phyloP scores from a whole-genome alignment of 2,888 invertebrate species.

The Stenotaenia linearis region DNA sequence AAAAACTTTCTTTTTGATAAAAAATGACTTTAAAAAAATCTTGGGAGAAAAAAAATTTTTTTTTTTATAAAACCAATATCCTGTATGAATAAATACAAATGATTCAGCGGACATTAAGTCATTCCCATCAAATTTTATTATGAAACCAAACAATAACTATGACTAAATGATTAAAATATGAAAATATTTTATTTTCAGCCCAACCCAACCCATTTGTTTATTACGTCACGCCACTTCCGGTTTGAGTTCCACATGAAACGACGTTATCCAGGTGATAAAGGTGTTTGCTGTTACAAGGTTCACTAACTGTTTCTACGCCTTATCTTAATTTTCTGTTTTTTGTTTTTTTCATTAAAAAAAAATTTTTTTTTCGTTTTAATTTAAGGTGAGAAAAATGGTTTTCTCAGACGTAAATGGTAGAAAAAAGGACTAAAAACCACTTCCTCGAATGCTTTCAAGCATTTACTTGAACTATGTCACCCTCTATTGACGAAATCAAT shows the following conservation, averaged over 20 bases:
- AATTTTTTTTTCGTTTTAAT: neutral
- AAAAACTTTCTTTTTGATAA: no score
- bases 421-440: slow-evolving; percentile 7
- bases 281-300: neutral
- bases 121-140: neutral
- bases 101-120: neutral
- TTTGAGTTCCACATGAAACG: neutral
- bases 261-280: neutral
- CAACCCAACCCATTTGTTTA: neutral
- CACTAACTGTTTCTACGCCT: neutral
- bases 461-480: neutral
- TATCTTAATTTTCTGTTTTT: neutral
- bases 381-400: neutral
- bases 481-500: slow-evolving; percentile 17
- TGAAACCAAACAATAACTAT: neutral
- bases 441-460: neutral
- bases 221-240: neutral
- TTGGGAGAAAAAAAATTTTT: no score
- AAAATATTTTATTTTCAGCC: no score
- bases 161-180: no score
- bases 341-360: neutral
- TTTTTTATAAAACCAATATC: no score
- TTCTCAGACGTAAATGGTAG: neutral
- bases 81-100: neutral
- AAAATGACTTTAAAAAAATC: no score